Evolutionary conservation across 1,140 invertebrate species (phyloP).

Genomic region (Tetragnatha versicolor): DNA sequence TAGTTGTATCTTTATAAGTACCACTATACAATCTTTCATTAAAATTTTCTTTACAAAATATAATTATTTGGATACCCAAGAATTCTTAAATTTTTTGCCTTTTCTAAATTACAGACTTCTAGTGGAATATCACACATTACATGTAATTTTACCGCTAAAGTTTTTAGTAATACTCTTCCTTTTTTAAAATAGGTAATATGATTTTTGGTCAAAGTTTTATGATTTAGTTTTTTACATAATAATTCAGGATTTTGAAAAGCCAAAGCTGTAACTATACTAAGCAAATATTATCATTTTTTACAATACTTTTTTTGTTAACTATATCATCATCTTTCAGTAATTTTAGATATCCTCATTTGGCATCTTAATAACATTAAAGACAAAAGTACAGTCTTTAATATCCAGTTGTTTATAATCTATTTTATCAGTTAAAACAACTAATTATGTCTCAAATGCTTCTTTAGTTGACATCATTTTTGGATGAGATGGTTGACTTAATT

Average conservation of each 20-base stretch:
- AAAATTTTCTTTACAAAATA: constrained; percentile 13
- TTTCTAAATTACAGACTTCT: not conserved
- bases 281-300: not conserved
- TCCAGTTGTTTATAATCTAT: not conserved
- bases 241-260: not conserved
- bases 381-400: not conserved
- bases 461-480: not conserved
- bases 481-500: not conserved
- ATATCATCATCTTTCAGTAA: not conserved
- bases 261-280: not conserved
- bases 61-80: constrained; percentile 6
- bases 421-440: not conserved
- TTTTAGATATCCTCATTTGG: not conserved
- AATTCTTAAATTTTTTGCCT: constrained; percentile 10
- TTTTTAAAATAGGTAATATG: not conserved
- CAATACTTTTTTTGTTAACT: not conserved
- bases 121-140: not conserved
- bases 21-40: constrained; percentile 1
- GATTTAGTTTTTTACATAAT: not conserved
- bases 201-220: not conserved
- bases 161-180: not conserved
- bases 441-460: not conserved
- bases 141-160: not conserved
- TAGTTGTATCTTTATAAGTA: not conserved
- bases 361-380: constrained; percentile 3